phyloP scores from a whole-genome alignment of 2,888 invertebrate species.

The Entomobrya proxima region DNA sequence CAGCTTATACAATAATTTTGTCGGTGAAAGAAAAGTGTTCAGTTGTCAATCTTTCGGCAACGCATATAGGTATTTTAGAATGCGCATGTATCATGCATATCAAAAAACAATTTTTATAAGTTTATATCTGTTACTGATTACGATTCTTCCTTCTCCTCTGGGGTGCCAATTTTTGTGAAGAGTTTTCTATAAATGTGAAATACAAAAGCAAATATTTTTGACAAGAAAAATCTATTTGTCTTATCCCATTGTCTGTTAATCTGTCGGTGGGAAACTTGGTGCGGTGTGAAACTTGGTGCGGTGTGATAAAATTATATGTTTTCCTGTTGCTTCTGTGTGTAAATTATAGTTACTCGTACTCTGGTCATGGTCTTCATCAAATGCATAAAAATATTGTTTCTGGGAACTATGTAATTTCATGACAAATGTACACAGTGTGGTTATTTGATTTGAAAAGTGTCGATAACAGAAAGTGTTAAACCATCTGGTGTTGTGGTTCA shows the following conservation, averaged over 20 bases:
- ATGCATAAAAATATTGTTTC: neutral
- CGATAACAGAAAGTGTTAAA: conserved; percentile 2
- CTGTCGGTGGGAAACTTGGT: neutral
- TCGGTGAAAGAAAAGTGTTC: neutral
- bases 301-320: neutral
- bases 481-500: neutral
- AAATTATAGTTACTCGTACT: conserved; percentile 2
- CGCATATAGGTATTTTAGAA: neutral
- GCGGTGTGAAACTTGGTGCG: neutral
- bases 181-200: too few relatives aligned
- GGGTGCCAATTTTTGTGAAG: neutral
- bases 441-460: conserved; percentile 12
- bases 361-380: neutral
- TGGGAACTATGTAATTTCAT: neutral
- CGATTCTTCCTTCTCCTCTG: neutral
- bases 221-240: neutral
- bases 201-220: neutral
- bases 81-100: conserved; percentile 34
- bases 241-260: neutral
- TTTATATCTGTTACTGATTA: neutral
- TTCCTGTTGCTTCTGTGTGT: neutral
- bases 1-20: neutral
- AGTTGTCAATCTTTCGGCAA: neutral
- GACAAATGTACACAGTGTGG: neutral
- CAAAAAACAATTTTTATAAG: conserved; percentile 41